These are phyloP conservation scores for Hyperopisus bebe DNA, from an alignment of 2,113 vertebrate species.

Conservation along the genomic window DNA sequence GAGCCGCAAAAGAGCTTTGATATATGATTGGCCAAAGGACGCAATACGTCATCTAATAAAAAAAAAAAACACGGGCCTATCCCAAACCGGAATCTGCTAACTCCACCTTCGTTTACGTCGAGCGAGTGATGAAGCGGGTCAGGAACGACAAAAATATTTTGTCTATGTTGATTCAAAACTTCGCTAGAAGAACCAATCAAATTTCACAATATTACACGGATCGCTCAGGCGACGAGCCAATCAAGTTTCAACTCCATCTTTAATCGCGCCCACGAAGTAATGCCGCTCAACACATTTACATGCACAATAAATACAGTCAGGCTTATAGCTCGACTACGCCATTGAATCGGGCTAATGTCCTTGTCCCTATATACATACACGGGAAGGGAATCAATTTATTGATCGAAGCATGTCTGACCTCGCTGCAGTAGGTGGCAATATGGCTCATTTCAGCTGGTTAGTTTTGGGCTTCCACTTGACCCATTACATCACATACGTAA, in stretches of 20 bases:
- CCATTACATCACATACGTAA: too few species aligned
- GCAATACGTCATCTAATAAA: not conserved
- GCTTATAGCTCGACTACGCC: too few species aligned
- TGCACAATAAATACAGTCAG: too few species aligned
- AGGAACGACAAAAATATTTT: not conserved
- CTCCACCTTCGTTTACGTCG: not conserved
- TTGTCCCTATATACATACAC: too few species aligned
- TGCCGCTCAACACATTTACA: too few species aligned
- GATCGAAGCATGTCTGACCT: too few species aligned
- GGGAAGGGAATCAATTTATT: too few species aligned
- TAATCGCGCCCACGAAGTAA: not conserved
- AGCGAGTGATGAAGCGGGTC: not conserved
- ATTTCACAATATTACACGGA: not conserved
- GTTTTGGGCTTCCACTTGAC: too few species aligned
- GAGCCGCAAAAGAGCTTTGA: not conserved
- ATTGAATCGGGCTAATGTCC: too few species aligned
- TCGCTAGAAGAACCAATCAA: not conserved
- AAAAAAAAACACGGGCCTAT: not conserved
- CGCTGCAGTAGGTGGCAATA: too few species aligned
- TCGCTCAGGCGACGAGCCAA: not conserved
- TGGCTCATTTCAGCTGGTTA: too few species aligned
- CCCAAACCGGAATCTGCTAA: not conserved
- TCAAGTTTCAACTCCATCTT: not conserved
- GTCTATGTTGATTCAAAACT: not conserved
- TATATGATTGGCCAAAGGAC: constrained; percentile 1